These are phyloP conservation scores for Montipora cactus DNA, from an alignment of 64 coral and sea anemone genomes.

Conservation along the genomic window DNA sequence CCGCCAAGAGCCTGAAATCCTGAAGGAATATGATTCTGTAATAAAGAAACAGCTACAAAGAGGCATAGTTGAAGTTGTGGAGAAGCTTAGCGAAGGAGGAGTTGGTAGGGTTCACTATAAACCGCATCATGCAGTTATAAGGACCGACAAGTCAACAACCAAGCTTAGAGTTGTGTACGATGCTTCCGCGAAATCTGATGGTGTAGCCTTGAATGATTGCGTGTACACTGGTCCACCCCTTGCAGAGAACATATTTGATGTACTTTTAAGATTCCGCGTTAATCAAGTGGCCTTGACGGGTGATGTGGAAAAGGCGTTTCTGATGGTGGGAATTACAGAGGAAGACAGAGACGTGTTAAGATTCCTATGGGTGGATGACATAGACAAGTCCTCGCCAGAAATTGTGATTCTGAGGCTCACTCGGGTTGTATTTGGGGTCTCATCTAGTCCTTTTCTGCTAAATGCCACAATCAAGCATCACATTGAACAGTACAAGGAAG, in stretches of 20 bases:
- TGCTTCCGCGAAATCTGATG: constrained; percentile 40
- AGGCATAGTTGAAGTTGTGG: constrained; percentile 57
- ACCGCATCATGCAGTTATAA: constrained; percentile 54
- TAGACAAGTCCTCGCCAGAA: neutral
- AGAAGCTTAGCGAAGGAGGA: neutral
- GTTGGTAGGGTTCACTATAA: constrained; percentile 45
- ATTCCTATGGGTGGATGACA: constrained; percentile 60
- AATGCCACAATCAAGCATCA: constrained; percentile 59
- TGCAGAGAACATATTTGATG: constrained; percentile 53
- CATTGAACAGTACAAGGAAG: constrained; percentile 29
- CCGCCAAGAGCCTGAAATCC: neutral
- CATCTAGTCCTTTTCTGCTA: constrained; percentile 31
- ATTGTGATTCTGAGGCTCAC: constrained; percentile 51
- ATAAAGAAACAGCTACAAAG: constrained; percentile 34
- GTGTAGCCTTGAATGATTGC: constrained; percentile 41
- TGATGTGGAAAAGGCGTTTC: constrained; percentile 65
- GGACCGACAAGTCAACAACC: constrained; percentile 49
- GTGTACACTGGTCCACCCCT: constrained; percentile 51
- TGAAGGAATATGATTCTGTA: constrained; percentile 53
- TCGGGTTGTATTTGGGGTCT: constrained; percentile 56
- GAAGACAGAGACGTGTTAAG: constrained; percentile 46
- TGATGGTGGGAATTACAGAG: constrained; percentile 17
- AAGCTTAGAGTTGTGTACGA: constrained; percentile 67
- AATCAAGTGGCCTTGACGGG: constrained; percentile 6
- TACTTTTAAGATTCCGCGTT: constrained; percentile 55